Base-by-base conservation (phyloP, 2,113 vertebrate species). In the Prietella phreatophila region DNA sequence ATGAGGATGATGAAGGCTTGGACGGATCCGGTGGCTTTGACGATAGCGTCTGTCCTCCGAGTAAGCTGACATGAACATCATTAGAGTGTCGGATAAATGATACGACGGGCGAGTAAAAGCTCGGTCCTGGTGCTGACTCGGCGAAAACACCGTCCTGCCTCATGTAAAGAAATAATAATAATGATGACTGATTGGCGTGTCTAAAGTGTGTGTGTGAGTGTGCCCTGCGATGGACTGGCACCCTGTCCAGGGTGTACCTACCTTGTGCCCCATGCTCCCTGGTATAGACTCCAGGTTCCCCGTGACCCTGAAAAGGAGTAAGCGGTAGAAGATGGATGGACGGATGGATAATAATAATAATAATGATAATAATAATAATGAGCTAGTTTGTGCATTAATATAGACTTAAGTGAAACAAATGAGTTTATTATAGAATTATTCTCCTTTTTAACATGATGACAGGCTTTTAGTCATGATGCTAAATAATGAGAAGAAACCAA, bases 41-140 rank as follows among this genome's bases (percentile, higher is more conserved):
- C 82, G 93, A 94, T 85, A 94, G 89, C 0, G 86, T 96, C 88
- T 98, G 97, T 87, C 97, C 97, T 42, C 84, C 92, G 30, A 95
- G 98, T 97, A 91, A 91, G 92, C 91, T 76, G 56, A 56, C 58
- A 56, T 63, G 11, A 67, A 30, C 56, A 60, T 42, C 8, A 71
- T 53, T 6, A 73, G 5, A 65, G 27, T 65, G 15, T 4, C 60
- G 19, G 9, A 42, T 25, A 50, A 78, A 50, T 78, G 13, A 39
- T 39, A 42, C 8, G 8, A 15, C 39, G 69, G 69, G 30, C 11
- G 33, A 17, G 67, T 33, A 69, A 69, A 33, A 33, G 30, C 65
- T 69, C 20, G 25, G 60, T 61, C 19, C 20, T 61, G 61, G 61
- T 6, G 27, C 61, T 65, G 25, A n/a, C 58, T 60, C 58, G 58